Percentiles rank a stretch among this genome's conserved stretches.
Conservation (phyloP, 2,113 vertebrate species). For the Balaeniceps rex region DNA sequence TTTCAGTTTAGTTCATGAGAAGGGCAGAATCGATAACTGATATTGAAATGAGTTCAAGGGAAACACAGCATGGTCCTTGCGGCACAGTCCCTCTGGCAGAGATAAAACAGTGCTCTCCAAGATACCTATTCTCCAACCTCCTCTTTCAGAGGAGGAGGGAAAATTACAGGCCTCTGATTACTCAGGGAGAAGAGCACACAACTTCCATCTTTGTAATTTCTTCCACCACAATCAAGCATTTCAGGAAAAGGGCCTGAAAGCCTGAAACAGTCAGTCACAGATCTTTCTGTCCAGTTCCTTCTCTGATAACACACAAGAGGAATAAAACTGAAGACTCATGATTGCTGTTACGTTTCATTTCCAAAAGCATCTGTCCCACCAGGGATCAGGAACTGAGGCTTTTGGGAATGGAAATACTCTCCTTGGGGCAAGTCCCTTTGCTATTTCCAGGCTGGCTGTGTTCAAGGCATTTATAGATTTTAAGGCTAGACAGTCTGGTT, state of each 20-base stretch:
- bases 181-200: neutral
- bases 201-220: conserved; percentile 35
- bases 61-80: neutral
- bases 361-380: neutral
- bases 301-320: neutral
- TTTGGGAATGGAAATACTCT: neutral
- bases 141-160: neutral
- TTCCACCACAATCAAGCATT: conserved; percentile 46
- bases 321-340: neutral
- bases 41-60: neutral
- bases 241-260: conserved; percentile 45
- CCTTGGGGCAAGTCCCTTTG: neutral
- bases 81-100: neutral
- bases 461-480: neutral
- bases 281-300: neutral
- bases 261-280: neutral
- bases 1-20: neutral
- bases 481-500: neutral
- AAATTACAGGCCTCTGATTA: conserved; percentile 54
- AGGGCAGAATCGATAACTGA: neutral
- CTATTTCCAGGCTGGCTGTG: neutral
- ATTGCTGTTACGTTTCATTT: neutral
- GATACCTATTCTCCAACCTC: neutral
- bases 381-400: neutral
- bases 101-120: neutral